Conservation (phyloP, 2,113 vertebrate species). For the Dermatemys mawii region DNA sequence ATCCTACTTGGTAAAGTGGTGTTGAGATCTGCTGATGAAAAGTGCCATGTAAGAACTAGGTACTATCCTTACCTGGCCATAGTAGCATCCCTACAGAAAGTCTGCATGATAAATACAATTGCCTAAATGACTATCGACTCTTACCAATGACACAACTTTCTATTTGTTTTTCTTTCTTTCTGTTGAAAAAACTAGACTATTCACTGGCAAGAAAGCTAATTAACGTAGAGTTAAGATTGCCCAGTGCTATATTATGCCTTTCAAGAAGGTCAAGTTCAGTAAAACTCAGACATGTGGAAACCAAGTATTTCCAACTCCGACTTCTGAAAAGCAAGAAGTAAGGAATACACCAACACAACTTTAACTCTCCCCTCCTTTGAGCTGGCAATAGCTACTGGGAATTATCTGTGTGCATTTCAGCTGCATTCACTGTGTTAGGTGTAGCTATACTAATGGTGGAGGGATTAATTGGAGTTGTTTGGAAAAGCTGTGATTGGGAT, state of each 20-base stretch:
- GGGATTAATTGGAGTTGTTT: background rate
- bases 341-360: background rate
- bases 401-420: background rate
- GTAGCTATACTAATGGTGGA: background rate
- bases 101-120: background rate
- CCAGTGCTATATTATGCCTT: background rate
- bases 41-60: background rate
- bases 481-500: background rate
- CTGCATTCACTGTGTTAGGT: background rate
- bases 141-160: background rate
- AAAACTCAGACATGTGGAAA: background rate
- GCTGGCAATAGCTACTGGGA: background rate
- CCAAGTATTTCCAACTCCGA: background rate
- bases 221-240: background rate
- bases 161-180: background rate
- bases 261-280: background rate
- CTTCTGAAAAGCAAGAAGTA: background rate
- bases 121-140: background rate
- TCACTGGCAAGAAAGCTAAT: background rate
- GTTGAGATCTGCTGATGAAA: background rate
- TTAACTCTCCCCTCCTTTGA: background rate
- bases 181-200: background rate
- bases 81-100: background rate
- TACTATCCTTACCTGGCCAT: background rate
- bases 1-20: background rate